Conservation (phyloP, 2,797 vertebrate genomes). For the Falco novaeseelandiae region DNA sequence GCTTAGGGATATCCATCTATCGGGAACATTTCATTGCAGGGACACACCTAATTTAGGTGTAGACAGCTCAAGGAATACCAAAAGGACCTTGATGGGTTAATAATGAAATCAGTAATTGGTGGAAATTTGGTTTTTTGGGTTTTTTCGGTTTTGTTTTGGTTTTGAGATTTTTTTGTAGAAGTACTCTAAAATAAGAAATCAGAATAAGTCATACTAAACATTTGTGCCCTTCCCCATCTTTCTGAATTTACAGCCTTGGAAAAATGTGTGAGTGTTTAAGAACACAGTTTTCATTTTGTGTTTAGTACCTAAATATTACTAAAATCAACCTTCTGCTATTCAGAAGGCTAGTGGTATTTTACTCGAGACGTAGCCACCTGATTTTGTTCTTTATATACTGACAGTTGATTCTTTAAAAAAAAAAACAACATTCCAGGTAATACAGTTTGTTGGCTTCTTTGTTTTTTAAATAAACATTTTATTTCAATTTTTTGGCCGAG, state of each 20-base stretch:
- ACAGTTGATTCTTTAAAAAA: background rate
- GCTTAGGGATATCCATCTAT: background rate
- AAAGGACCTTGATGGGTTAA: background rate
- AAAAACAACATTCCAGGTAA: background rate
- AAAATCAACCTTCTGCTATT: background rate
- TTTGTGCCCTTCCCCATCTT: background rate
- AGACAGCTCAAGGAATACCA: background rate
- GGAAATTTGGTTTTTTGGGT: background rate
- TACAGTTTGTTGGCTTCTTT: background rate
- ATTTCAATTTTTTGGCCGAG: background rate
- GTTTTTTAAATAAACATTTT: background rate
- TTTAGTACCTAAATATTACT: background rate
- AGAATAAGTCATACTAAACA: background rate
- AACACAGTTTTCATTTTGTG: background rate
- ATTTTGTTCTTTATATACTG: background rate
- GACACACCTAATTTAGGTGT: background rate
- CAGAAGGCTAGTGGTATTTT: background rate
- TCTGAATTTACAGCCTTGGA: background rate
- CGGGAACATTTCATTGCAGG: background rate
- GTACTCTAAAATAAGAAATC: background rate
- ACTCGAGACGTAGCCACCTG: background rate
- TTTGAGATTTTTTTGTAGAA: background rate
- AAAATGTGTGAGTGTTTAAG: background rate
- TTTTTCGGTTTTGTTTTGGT: background rate
- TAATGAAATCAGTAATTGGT: background rate